Evolutionary conservation across 2,888 invertebrate genomes (phyloP), one percentile per base, ranked within the genome.

Genomic region (Eudasyphora cyanicolor): DNA sequence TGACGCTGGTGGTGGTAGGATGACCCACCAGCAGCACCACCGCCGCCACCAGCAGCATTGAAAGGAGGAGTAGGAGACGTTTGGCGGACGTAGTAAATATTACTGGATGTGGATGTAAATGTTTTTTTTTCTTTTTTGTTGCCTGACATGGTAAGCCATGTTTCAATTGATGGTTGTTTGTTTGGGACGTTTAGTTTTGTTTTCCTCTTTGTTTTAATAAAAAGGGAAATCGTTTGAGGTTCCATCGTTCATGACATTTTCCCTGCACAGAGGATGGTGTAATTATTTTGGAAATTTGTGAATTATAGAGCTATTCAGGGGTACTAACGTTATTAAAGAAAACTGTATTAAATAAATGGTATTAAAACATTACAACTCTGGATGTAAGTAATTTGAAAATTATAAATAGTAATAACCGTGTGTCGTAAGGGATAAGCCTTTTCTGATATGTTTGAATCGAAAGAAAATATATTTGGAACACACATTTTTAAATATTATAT

Each of bases 181-280:
- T 62, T 57, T 75, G 57, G 60, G 69, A 24, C 60, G 62, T 17
- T 57, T 74, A 51, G 42, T 74, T 67, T 79, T 82, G 78, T n/a
- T n/a, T n/a, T n/a, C n/a, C n/a, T n/a, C 76, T 74, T 32, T 78
- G 76, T 64, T 82, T 82, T 82, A 78, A 85, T 85, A 82, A 86
- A 87, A 86, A 86, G 86, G 85, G 86, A 87, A 87, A 87, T 82
- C 86, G 82, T 82, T 84, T 82, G 76, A 69, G 49, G 54, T 69
- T 70, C 73, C 74, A 35, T 62, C n/a, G n/a, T n/a, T 67, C 60
- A 29, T 67, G 42, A 10, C 24, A 42, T 35, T 64, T 54, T 71
- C 45, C 69, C 5, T 32, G 35, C 7, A 17, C 8, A 2, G 12
- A 21, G 19, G 64, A 5, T 32, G 62, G 32, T 27, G 27, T 57